phyloP scores from a whole-genome alignment of 2,113 vertebrate species.

The Neotoma lepida region DNA sequence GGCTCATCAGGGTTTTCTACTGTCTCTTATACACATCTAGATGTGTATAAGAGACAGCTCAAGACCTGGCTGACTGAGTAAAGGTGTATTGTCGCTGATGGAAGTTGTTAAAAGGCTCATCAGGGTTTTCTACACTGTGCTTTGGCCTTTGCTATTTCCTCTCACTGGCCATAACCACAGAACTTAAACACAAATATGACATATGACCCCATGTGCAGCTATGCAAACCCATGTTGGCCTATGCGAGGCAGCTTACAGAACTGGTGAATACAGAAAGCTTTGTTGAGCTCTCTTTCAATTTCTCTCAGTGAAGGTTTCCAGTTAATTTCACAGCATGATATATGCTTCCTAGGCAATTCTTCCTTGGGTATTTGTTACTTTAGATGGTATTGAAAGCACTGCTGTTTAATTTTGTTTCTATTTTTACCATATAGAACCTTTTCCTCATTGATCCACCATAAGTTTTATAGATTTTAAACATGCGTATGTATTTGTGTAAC shows the following conservation, averaged over 20 bases:
- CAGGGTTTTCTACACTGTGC: neutral
- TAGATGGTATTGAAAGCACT: neutral
- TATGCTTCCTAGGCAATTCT: neutral
- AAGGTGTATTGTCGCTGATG: neutral
- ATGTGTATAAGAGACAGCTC: no score
- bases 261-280: neutral
- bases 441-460: neutral
- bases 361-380: neutral
- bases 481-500: neutral
- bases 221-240: no score
- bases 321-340: neutral
- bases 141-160: neutral
- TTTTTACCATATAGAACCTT: neutral
- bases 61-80: neutral
- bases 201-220: neutral
- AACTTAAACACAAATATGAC: neutral
- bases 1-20: no score
- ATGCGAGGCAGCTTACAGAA: neutral
- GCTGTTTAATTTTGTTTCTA: neutral
- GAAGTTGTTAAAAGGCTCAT: neutral
- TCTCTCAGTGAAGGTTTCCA: neutral
- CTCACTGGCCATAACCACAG: no score
- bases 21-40: no score
- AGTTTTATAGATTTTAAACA: neutral
- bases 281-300: neutral